phyloP scores from a whole-genome alignment of 2,797 vertebrate species.

The Phataginus tricuspis region DNA sequence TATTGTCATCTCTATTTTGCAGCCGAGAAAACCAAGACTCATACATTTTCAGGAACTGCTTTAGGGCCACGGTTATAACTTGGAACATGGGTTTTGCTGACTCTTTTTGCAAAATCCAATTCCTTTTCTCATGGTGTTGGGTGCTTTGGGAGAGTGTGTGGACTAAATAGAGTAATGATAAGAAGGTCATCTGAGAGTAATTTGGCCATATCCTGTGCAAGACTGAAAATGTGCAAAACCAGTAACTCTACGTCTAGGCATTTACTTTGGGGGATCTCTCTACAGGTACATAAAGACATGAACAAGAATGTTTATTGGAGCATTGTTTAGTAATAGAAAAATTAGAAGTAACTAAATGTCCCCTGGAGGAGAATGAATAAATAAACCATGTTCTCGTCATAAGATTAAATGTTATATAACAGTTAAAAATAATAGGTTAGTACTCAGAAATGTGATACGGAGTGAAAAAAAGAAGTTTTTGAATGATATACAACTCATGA shows the following conservation, averaged over 20 bases:
- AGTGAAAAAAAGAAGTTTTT: constrained; percentile 45
- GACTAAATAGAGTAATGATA: neutral
- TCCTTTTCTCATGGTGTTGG: neutral
- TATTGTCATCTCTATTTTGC: neutral
- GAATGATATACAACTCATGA: neutral
- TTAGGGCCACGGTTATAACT: neutral
- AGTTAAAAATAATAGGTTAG: neutral
- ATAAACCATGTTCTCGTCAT: neutral
- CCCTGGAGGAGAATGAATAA: constrained; percentile 18
- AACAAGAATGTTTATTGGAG: neutral
- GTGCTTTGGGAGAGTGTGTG: neutral
- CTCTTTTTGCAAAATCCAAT: neutral
- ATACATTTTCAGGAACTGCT: neutral
- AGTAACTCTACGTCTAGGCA: neutral
- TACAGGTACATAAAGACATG: neutral
- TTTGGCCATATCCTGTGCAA: neutral
- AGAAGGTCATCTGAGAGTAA: constrained; percentile 11
- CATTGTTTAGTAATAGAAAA: neutral
- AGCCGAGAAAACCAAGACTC: neutral
- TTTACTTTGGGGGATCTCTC: neutral
- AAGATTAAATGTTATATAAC: neutral
- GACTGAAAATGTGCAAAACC: neutral
- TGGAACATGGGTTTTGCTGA: neutral
- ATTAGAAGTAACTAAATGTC: neutral
- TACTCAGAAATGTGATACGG: constrained; percentile 5